Evolutionary conservation across 2,113 vertebrate genomes (phyloP), one percentile per base, ranked within the genome.

Genomic region (Vireo altiloquus): DNA sequence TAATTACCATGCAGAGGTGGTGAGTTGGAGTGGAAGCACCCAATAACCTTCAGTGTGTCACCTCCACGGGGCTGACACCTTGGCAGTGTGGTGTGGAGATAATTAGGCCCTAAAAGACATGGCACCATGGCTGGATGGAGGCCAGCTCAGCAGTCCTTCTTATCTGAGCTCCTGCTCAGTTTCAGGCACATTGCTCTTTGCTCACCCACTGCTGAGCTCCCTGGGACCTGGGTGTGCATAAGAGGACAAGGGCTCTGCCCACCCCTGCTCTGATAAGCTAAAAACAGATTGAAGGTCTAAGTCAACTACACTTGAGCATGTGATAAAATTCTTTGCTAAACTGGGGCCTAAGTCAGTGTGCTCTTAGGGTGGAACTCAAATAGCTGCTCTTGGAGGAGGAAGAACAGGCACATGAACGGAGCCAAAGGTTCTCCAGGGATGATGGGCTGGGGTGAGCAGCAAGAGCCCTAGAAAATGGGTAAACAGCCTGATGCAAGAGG

Each of bases 291-390:
- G 91, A 63, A 95, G 57, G 75, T 76, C 84, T 66, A 56, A 95
- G 78, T 87, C 74, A 76, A 72, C 53, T 57, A 12, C 49, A 70
- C 81, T 91, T 15, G 24, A 85, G 70, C 66, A 70, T 74, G 82
- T 85, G 87, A 95, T 89, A 92, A 94, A 93, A 97, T 92, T 90
- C 92, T 78, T 91, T 82, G 50, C 85, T 91, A 82, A 97, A 95
- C 79, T 93, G 71, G 79, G 90, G 85, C 82, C 90, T 80, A 87
- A 91, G 82, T 85, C 94, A 94, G 33, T 40, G 64, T 88, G 90
- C 59, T 96, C 82, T 76, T 70, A 80, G 91, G 92, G 91, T 88
- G 75, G 82, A 78, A 94, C 90, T 80, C 87, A 65, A 90, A 91
- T 91, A 93, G 70, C 64, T 71, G 44, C 68, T 92, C 69, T 64